These are phyloP conservation scores for Stictonetta naevosa DNA, from an alignment of 2,113 vertebrate genomes.

Conservation along the genomic window DNA sequence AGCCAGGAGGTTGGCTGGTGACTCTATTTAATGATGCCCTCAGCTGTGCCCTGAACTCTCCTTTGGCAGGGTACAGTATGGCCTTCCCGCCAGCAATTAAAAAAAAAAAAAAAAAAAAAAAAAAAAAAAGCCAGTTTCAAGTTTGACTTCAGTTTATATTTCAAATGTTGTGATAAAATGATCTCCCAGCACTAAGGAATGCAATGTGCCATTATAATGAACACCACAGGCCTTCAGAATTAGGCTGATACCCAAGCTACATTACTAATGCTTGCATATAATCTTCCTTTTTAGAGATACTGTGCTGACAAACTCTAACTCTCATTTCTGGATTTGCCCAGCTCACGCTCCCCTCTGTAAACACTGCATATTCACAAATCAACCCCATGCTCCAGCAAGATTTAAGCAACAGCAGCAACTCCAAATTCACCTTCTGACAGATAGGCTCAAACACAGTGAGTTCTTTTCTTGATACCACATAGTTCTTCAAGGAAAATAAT, in stretches of 20 bases:
- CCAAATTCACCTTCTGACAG: background rate
- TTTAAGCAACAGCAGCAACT: background rate
- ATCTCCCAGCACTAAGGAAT: background rate
- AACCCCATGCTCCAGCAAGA: background rate
- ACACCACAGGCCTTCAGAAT: background rate
- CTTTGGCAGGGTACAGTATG: background rate
- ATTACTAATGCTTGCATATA: slow-evolving; percentile 8
- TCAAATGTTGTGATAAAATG: background rate
- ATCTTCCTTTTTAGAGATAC: slow-evolving; percentile 24
- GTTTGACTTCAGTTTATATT: slow-evolving; percentile 33
- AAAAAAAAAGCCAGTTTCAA: background rate
- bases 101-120: too few species aligned
- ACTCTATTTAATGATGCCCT: background rate
- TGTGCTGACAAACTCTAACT: background rate
- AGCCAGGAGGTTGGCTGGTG: rapidly evolving
- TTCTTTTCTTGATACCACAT: background rate
- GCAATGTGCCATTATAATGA: background rate
- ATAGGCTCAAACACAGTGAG: slow-evolving; percentile 12
- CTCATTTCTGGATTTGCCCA: background rate
- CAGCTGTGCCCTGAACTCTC: background rate
- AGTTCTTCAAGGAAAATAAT: background rate
- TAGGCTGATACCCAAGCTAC: background rate
- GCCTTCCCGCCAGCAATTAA: background rate
- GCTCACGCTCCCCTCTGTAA: slow-evolving; percentile 35
- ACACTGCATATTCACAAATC: slow-evolving; percentile 34